phyloP scores from a whole-genome alignment of 2,797 vertebrate species.

The Lates japonicus region DNA sequence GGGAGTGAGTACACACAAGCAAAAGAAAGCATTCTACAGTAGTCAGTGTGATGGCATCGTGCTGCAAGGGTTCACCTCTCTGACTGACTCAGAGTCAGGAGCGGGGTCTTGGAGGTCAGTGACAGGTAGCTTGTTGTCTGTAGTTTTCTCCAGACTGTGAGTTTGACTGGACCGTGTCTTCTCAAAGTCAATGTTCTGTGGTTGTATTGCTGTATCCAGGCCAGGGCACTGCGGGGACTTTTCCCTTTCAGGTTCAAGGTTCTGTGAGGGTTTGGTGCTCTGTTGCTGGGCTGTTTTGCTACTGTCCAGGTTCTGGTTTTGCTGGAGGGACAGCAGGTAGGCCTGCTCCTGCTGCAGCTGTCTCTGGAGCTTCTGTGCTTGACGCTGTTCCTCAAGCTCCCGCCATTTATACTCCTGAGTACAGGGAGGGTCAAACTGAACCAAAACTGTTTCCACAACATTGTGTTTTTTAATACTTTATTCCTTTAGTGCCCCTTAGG shows the following conservation, averaged over 20 bases:
- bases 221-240: constrained; percentile 39
- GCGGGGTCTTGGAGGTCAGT: constrained; percentile 85
- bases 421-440: constrained; percentile 64
- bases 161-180: constrained; percentile 25
- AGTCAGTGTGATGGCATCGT: constrained; percentile 36
- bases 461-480: background rate
- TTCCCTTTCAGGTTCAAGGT: constrained; percentile 8
- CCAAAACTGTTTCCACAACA: constrained; percentile 22
- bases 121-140: constrained; percentile 65
- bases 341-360: constrained; percentile 97
- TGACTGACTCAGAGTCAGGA: constrained; percentile 86
- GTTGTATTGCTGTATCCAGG: constrained; percentile 40
- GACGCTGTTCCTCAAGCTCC: constrained; percentile 96
- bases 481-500: background rate
- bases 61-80: constrained; percentile 88
- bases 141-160: constrained; percentile 59
- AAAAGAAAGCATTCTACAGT: constrained; percentile 67
- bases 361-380: constrained; percentile 94
- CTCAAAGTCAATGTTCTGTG: constrained; percentile 43
- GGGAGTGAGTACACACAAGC: constrained; percentile 73
- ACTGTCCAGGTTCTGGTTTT: constrained; percentile 81
- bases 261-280: constrained; percentile 59
- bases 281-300: constrained; percentile 78
- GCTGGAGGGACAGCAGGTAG: constrained; percentile 94
- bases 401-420: constrained; percentile 97